Evolutionary conservation across 2,888 invertebrate genomes (phyloP).

Genomic region (Trimorus sp.): DNA sequence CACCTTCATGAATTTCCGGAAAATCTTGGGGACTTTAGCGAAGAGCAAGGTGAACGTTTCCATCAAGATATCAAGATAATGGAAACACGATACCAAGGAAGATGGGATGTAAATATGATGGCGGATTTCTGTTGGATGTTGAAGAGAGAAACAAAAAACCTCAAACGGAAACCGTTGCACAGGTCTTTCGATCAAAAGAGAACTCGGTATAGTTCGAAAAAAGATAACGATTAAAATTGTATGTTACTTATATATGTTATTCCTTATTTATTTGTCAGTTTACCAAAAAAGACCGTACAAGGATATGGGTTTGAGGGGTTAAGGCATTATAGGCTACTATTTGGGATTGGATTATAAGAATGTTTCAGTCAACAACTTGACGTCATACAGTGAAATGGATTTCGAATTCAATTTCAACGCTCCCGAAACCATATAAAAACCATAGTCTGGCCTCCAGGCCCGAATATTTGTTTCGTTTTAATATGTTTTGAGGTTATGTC

Average conservation of each 20-base stretch:
- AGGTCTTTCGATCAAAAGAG: constrained; percentile 30
- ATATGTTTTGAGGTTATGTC: constrained; percentile 23
- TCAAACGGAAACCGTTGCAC: constrained; percentile 21
- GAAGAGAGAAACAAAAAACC: constrained; percentile 28
- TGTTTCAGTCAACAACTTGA: no score
- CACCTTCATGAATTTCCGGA: constrained; percentile 30
- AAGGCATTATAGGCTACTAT: no score
- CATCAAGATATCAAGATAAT: constrained; percentile 20
- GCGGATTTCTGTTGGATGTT: constrained; percentile 33
- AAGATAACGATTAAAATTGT: constrained; percentile 12
- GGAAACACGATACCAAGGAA: constrained; percentile 31
- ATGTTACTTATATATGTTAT: constrained; percentile 3
- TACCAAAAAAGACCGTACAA: background rate
- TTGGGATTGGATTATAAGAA: no score
- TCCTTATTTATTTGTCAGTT: constrained; percentile 8
- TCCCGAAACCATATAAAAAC: no score
- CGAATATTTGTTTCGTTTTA: constrained; percentile 3
- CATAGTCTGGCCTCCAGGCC: no score
- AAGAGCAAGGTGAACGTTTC: no score
- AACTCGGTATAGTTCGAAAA: constrained; percentile 19
- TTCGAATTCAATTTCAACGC: no score
- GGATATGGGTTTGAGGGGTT: no score
- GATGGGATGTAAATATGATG: no score
- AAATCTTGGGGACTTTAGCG: constrained; percentile 30
- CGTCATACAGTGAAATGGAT: no score